Evolutionary conservation across 2,888 invertebrate species (phyloP).

Genomic region (Drosophila ezoana): DNA sequence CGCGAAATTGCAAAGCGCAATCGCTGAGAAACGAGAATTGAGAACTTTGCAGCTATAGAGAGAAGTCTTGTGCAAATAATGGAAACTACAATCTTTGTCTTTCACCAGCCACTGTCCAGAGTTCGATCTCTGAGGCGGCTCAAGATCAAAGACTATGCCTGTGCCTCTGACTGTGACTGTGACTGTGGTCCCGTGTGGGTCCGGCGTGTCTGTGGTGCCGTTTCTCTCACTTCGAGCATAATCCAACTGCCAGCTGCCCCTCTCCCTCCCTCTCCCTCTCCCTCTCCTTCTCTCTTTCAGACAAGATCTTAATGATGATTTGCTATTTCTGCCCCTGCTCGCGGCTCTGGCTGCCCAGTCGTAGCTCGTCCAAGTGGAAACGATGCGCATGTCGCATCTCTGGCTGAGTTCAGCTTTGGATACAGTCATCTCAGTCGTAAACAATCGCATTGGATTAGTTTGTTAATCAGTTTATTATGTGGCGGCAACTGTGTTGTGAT

Average conservation of each 20-base stretch:
- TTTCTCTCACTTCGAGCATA: slow-evolving; percentile 55
- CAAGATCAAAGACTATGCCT: slow-evolving; percentile 45
- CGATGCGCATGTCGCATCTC: slow-evolving; percentile 46
- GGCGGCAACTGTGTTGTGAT: slow-evolving; percentile 52
- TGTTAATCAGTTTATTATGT: slow-evolving; percentile 72
- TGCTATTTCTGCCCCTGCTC: slow-evolving; percentile 59
- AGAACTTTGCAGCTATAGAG: not conserved
- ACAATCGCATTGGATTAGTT: slow-evolving; percentile 77
- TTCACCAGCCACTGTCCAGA: slow-evolving; percentile 48
- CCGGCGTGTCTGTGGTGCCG: slow-evolving; percentile 47
- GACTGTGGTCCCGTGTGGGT: slow-evolving; percentile 25
- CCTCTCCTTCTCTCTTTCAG: slow-evolving; percentile 9
- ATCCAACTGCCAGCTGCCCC: slow-evolving; percentile 1
- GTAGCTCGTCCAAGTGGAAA: slow-evolving; percentile 42
- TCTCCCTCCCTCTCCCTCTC: not conserved
- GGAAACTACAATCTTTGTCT: slow-evolving; percentile 49
- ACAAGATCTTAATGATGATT: slow-evolving; percentile 73
- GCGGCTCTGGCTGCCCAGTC: slow-evolving; percentile 19
- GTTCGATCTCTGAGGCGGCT: slow-evolving; percentile 28
- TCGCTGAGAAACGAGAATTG: slow-evolving; percentile 15
- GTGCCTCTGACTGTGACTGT: no score
- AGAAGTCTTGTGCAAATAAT: slow-evolving; percentile 51
- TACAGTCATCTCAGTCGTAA: slow-evolving; percentile 59
- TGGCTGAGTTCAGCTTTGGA: slow-evolving; percentile 7
- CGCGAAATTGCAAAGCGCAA: slow-evolving; percentile 32